Evolutionary conservation across 1,140 invertebrate species (phyloP).

Genomic region (Helicoverpa zea): DNA sequence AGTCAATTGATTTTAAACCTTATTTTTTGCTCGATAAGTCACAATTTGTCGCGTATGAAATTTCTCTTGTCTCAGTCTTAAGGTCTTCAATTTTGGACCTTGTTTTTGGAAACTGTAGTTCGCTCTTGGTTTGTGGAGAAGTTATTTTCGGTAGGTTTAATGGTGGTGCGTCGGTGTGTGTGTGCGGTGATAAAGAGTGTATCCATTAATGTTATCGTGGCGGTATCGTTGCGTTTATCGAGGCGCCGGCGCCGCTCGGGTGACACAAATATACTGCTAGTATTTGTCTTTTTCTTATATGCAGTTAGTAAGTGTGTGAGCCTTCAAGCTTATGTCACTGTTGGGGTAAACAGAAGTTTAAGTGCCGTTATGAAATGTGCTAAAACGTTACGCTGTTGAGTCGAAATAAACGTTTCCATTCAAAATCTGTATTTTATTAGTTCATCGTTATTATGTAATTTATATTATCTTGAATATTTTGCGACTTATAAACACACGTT

Average conservation of each 20-base stretch:
- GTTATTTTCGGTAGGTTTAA: constrained; percentile 62
- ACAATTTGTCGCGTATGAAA: not conserved
- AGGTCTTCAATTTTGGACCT: constrained; percentile 56
- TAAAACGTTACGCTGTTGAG: too few species aligned
- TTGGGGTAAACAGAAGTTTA: constrained; percentile 7
- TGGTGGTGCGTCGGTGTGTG: constrained; percentile 63
- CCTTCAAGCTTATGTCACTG: not conserved
- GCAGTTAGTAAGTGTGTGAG: constrained; percentile 22
- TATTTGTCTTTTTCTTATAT: constrained; percentile 61
- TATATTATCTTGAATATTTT: constrained; percentile 8
- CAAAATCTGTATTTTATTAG: too few species aligned
- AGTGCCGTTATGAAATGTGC: not conserved
- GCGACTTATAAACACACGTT: not conserved
- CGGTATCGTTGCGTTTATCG: constrained; percentile 68
- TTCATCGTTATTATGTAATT: constrained; percentile 16
- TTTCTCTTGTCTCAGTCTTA: not conserved
- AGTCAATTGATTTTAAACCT: constrained; percentile 3
- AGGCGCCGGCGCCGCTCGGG: constrained; percentile 70
- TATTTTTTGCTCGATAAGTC: not conserved
- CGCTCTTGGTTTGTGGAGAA: constrained; percentile 54
- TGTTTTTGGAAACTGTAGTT: constrained; percentile 57
- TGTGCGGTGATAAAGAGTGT: constrained; percentile 73
- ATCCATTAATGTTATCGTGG: constrained; percentile 82
- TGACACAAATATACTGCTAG: constrained; percentile 73
- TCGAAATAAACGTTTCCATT: too few species aligned